These are phyloP conservation scores for Brachionus rubens DNA, from an alignment of 1,140 invertebrate genomes.

Conservation along the genomic window DNA sequence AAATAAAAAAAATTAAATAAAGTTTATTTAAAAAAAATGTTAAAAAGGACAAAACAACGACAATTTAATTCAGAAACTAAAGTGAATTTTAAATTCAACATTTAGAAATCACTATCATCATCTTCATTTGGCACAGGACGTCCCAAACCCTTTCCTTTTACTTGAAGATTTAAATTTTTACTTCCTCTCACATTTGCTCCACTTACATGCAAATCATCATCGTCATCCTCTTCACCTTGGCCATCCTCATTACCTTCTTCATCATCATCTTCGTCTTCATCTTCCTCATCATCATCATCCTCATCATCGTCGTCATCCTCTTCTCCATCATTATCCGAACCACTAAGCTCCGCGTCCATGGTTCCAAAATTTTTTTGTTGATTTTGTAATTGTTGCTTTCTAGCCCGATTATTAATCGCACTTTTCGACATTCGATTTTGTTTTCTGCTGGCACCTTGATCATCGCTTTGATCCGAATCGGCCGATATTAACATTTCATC, in stretches of 20 bases:
- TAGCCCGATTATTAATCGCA: background rate
- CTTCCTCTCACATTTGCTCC: background rate
- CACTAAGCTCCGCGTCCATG: conserved; percentile 28
- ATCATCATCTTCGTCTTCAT: conserved; percentile 44
- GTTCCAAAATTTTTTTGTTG: conserved; percentile 13
- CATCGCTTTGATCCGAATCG: conserved; percentile 41
- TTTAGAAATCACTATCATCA: conserved; percentile 32
- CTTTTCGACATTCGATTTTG: conserved; percentile 6
- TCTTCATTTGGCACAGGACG: conserved; percentile 1
- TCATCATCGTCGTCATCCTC: conserved; percentile 45
- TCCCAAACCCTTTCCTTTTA: background rate
- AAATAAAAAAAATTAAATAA: background rate
- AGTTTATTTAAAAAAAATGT: conserved; percentile 1
- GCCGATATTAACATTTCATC: conserved; percentile 39
- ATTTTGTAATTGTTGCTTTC: conserved; percentile 31
- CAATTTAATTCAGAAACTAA: no score
- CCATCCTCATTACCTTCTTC: conserved; percentile 6
- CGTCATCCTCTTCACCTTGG: conserved; percentile 23
- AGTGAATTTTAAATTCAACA: no score
- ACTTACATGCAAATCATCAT: conserved; percentile 23
- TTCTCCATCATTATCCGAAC: conserved; percentile 30
- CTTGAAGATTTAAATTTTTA: background rate
- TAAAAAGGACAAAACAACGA: background rate
- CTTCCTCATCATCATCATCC: conserved; percentile 45
- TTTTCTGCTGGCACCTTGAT: background rate